A percentile compares a stretch with the other conserved stretches of the same genome.
phyloP scores from a whole-genome alignment of 2,113 vertebrate species.

The Copsychus sechellarum region DNA sequence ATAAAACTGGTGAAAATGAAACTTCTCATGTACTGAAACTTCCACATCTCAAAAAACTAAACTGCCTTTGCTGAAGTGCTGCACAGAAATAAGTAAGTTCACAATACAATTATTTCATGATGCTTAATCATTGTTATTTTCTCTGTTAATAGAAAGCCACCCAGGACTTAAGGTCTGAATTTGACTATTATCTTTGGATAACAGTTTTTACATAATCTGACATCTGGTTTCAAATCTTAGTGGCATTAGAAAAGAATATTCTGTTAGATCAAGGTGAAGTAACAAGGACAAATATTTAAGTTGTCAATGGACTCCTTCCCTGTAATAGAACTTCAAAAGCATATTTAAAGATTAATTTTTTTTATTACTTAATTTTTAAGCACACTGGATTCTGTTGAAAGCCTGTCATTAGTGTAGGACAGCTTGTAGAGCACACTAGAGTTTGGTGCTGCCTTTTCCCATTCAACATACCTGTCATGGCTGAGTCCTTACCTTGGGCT shows the following conservation, averaged over 20 bases:
- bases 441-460: not conserved
- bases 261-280: not conserved
- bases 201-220: not conserved
- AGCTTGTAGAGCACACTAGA: not conserved
- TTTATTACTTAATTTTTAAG: not conserved
- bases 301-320: not conserved
- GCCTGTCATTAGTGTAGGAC: not conserved
- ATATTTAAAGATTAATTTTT: not conserved
- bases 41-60: not conserved
- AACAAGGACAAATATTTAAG: not conserved
- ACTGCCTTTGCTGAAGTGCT: not conserved
- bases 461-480: accelerated
- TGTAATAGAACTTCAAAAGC: not conserved
- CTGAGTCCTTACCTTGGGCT: not conserved
- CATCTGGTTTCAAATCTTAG: not conserved
- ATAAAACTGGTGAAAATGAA: not conserved
- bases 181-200: not conserved
- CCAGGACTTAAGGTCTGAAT: not conserved
- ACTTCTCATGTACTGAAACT: not conserved
- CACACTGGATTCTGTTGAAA: not conserved
- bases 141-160: not conserved
- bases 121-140: not conserved
- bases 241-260: not conserved
- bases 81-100: not conserved
- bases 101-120: accelerated